Evolutionary conservation across 1,140 invertebrate species (phyloP), one percentile per base, ranked within the genome.

Genomic region (Sweltsa coloradensis): DNA sequence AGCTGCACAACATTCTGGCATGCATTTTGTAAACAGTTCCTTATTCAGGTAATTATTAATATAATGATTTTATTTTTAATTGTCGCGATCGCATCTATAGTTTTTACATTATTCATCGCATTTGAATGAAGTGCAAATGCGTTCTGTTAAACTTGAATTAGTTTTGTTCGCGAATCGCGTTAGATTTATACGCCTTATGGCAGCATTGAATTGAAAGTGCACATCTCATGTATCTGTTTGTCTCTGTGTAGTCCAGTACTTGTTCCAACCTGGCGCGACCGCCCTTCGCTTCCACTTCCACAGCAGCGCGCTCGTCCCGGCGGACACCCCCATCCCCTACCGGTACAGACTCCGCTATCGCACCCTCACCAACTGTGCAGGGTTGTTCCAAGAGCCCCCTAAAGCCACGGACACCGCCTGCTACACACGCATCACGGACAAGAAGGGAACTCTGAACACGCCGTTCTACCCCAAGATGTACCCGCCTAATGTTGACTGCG

Each of bases 391-490:
- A 51, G 53, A 53, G 36, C 57, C 58, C 3, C 51, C 59, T 5
- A 54, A 60, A n/a, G 57, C 62, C 0, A 22, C 42, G 3, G 61
- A 64, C 42, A 59, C 63, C 2, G 58, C 58, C 11, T 65, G 63
- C 45, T 64, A 60, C 49, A 64, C 63, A 19, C 55, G 58, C 19
- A 62, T 65, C 29, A 53, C 54, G 9, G 61, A 64, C 26, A 49
- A 46, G 19, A 54, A 55, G 4, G 63, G 63, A 23, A 61, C 57
- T 9, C 60, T 65, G 26, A 62, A 64, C 49, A 63, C 60, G 2
- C 63, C 63, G 0, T 62, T 56, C 42, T 58, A 54, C 47, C 62
- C 63, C 9, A 53, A 57, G 41, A 51, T 55, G n/a, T 64, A 64
- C 48, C 59, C 61, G 1, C 53, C 55, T 14, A 55, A 60, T 26